Base-by-base conservation (phyloP, 2,888 invertebrate genomes). In the Athalia rosae region DNA sequence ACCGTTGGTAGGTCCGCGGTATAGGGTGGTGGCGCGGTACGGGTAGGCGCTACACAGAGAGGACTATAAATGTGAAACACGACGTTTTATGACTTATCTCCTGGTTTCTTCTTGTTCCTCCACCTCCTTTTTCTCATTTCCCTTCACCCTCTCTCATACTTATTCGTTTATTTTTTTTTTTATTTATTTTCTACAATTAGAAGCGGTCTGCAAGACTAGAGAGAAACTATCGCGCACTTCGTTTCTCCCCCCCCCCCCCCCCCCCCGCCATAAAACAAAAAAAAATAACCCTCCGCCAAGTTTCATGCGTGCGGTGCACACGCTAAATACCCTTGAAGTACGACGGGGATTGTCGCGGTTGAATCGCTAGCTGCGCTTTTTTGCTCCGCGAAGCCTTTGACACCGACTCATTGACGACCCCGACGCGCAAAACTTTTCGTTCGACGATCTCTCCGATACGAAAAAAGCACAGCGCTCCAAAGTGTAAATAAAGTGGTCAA, bases 61-160 rank as follows among this genome's bases (percentile, higher is more conserved):
- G 47, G 9, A 61, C 48, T 59, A 61, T 74, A 74, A 74, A 74
- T 61, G 74, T 74, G 62, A 74, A 74, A 59, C 74, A 61, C 43
- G 74, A 74, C 50, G 74, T 74, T 74, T 74, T 74, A 74, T 61
- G 74, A 58, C 61, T 62, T 50, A 61, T 61, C 48, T 71, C 45
- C 71, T 15, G 45, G 50, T 41, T 28, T 41, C 48, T 58, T 59
- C 79, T 63, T 74, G 56, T 63, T 62, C 77, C 76, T 66, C 69
- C 63, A 77, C 66, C 78, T 41, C 2, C 58, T 63, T 59, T 58
- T 47, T 73, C 71, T 47, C 48, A 28, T 43, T 66, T 13, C 48
- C 6, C n/a, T 6, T 58, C 66, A 67, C 48, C n/a, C 71, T 58
- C 63, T 59, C 76, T n/a, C n/a, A n/a, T n/a, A 67, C 76, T 67